phyloP scores from a whole-genome alignment of 2,797 vertebrate genomes.

The Parauchenoglanis punctatus region DNA sequence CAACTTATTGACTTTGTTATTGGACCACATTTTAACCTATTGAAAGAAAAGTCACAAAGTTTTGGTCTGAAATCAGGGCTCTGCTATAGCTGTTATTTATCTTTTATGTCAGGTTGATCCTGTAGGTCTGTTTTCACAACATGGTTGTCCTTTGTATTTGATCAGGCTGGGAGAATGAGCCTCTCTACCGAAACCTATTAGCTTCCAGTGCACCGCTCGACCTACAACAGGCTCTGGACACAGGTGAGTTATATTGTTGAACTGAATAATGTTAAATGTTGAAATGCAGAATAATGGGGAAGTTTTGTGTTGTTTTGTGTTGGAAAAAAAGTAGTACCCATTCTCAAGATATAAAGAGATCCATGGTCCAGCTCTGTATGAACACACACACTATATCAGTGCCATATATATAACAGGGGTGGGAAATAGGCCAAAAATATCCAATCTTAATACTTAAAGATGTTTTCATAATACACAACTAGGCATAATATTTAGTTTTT shows the following conservation, averaged over 20 bases:
- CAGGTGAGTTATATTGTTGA: conserved; percentile 63
- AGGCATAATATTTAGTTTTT: not conserved
- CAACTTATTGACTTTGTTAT: conserved; percentile 15
- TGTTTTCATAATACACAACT: not conserved
- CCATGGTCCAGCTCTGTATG: not conserved
- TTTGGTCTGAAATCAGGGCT: not conserved
- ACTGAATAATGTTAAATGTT: not conserved
- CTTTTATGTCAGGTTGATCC: not conserved
- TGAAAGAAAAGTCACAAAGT: not conserved
- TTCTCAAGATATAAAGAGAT: not conserved
- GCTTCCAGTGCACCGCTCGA: conserved; percentile 65
- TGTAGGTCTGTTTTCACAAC: not conserved
- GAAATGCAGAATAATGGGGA: not conserved
- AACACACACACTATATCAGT: not conserved
- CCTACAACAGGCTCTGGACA: conserved; percentile 75
- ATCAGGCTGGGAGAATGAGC: conserved; percentile 68
- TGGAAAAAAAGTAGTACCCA: not conserved
- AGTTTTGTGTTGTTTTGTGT: not conserved
- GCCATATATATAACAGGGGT: not conserved
- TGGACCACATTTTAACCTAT: conserved; percentile 18
- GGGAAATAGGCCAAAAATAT: not conserved
- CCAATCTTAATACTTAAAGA: not conserved
- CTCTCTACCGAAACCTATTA: conserved; percentile 64
- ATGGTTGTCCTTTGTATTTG: not conserved
- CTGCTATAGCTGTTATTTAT: not conserved